Percentiles rank a stretch among this genome's conserved stretches.
Conservation (phyloP, 2,797 vertebrate species). For the Hapalemur alaotrensis region DNA sequence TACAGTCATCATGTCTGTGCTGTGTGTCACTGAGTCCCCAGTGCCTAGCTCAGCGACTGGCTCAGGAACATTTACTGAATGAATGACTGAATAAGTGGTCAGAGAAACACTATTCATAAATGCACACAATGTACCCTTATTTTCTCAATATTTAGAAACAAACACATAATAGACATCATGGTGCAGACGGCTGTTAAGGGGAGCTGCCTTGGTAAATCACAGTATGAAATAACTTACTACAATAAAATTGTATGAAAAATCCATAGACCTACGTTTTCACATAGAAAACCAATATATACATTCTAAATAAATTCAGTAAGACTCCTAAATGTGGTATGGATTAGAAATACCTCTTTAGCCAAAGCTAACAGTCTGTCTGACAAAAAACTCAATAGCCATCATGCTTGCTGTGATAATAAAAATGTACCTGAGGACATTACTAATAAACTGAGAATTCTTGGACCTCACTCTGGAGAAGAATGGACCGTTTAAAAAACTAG, state of each 20-base stretch:
- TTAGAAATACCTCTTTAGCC: constrained; percentile 65
- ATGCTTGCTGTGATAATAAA: constrained; percentile 46
- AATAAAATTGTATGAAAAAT: constrained; percentile 57
- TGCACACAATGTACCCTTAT: neutral
- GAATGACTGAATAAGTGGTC: neutral
- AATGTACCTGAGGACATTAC: constrained; percentile 20
- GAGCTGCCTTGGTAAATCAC: neutral
- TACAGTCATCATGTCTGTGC: too few species aligned
- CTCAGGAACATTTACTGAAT: neutral
- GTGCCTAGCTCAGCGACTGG: neutral
- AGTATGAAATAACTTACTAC: constrained; percentile 38
- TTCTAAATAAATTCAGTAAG: constrained; percentile 67
- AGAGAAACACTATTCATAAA: neutral
- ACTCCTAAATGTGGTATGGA: constrained; percentile 57
- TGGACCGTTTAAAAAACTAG: neutral
- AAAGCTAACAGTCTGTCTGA: constrained; percentile 78
- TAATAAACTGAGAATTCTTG: neutral
- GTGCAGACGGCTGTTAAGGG: neutral
- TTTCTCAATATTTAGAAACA: neutral
- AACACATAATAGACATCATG: neutral
- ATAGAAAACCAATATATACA: constrained; percentile 67
- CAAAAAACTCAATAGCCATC: neutral
- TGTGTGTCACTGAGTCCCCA: neutral
- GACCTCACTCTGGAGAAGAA: neutral
- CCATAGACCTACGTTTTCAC: constrained; percentile 58